Evolutionary conservation across 2,113 vertebrate genomes (phyloP).

Genomic region (Equus przewalskii): DNA sequence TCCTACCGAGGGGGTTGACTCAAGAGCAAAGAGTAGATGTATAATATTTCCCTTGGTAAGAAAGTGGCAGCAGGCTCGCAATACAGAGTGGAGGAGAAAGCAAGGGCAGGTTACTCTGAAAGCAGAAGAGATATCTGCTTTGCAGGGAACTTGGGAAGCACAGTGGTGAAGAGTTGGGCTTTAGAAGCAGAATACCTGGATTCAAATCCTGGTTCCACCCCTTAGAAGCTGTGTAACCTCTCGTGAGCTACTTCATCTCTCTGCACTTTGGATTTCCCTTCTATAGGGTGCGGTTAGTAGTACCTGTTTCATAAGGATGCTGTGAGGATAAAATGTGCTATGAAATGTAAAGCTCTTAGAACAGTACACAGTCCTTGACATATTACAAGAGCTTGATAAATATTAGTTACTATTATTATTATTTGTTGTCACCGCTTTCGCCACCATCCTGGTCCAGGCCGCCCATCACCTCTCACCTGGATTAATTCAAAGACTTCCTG

Average conservation of each 20-base stretch:
- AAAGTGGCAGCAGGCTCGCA: slow-evolving; percentile 4
- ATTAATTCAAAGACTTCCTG: not conserved
- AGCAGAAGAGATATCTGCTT: not conserved
- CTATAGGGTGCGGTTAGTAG: not conserved
- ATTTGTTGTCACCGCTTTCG: not conserved
- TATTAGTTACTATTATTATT: not conserved
- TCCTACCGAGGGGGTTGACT: not conserved
- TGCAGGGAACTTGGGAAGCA: not conserved
- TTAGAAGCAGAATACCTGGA: not conserved
- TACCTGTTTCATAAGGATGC: not conserved
- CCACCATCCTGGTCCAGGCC: not conserved
- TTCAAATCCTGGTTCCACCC: not conserved
- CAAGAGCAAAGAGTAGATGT: not conserved
- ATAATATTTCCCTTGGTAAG: slow-evolving; percentile 1
- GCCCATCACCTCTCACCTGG: not conserved
- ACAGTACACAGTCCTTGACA: not conserved
- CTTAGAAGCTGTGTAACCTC: not conserved
- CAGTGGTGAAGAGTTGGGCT: not conserved
- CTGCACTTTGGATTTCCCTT: not conserved
- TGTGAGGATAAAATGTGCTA: not conserved
- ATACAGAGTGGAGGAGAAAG: not conserved
- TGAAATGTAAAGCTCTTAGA: not conserved
- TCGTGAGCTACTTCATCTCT: not conserved
- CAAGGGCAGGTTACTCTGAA: not conserved
- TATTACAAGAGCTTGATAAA: not conserved